phyloP scores from a whole-genome alignment of 1,140 invertebrate species.

The Eciton burchellii region DNA sequence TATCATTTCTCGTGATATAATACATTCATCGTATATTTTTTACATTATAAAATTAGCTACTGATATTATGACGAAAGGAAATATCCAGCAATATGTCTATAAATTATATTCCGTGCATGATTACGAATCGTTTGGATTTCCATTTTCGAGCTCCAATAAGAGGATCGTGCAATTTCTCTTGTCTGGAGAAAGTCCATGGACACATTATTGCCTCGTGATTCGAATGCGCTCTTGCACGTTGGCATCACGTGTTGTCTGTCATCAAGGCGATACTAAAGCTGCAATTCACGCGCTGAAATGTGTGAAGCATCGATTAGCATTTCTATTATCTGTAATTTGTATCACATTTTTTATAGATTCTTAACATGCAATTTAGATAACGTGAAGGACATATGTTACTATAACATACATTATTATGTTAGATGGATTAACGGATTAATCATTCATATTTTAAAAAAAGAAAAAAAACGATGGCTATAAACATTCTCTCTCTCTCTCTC shows the following conservation, averaged over 20 bases:
- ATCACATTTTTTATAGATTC: background rate
- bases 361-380: background rate
- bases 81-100: background rate
- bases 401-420: background rate
- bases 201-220: conserved; percentile 15
- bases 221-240: conserved; percentile 6
- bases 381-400: background rate
- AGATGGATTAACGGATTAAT: too few relatives aligned
- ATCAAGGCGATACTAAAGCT: conserved; percentile 20
- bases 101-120: background rate
- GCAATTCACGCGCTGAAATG: background rate
- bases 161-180: conserved; percentile 29
- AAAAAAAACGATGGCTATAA: too few relatives aligned
- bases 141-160: conserved; percentile 7
- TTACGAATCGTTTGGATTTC: background rate
- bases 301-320: conserved; percentile 13
- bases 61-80: background rate
- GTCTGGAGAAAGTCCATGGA: conserved; percentile 28
- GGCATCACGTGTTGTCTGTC: conserved; percentile 18
- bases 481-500: too few relatives aligned
- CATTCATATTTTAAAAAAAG: too few relatives aligned
- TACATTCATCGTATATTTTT: too few relatives aligned
- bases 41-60: too few relatives aligned
- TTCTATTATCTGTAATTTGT: conserved; percentile 15
- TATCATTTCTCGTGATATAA: too few relatives aligned